A percentile compares a stretch with the other conserved stretches of the same genome.
Conservation (phyloP, 1,140 invertebrate species). For the Pentalonia nigronervosa region DNA sequence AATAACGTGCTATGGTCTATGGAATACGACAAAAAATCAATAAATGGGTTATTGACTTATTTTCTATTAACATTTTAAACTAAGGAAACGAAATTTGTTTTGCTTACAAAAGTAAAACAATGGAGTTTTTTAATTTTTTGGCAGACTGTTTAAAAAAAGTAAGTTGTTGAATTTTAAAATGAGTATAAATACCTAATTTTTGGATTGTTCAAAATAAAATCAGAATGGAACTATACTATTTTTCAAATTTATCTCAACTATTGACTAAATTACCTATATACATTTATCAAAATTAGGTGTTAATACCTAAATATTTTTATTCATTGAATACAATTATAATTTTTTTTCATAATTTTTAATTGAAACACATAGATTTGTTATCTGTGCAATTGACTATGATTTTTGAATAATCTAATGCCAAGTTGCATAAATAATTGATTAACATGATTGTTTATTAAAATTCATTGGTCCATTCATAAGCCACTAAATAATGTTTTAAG, state of each 20-base stretch:
- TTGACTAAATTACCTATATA: background rate
- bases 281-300: no score
- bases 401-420: background rate
- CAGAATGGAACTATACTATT: background rate
- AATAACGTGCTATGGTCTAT: background rate
- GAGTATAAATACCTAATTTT: background rate
- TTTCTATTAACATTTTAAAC: background rate
- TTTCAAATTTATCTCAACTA: background rate
- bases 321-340: no score
- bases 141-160: slow-evolving; percentile 50
- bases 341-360: no score
- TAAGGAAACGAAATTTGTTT: background rate
- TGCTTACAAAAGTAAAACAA: background rate
- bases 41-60: background rate
- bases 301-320: no score
- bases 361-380: background rate
- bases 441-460: no score
- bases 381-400: background rate
- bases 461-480: no score
- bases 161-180: slow-evolving; percentile 9
- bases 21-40: background rate
- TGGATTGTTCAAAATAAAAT: background rate
- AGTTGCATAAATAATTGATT: background rate
- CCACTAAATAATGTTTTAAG: no score
- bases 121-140: slow-evolving; percentile 55